phyloP scores from a whole-genome alignment of 2,888 invertebrate species.

The Leucophenga montana region DNA sequence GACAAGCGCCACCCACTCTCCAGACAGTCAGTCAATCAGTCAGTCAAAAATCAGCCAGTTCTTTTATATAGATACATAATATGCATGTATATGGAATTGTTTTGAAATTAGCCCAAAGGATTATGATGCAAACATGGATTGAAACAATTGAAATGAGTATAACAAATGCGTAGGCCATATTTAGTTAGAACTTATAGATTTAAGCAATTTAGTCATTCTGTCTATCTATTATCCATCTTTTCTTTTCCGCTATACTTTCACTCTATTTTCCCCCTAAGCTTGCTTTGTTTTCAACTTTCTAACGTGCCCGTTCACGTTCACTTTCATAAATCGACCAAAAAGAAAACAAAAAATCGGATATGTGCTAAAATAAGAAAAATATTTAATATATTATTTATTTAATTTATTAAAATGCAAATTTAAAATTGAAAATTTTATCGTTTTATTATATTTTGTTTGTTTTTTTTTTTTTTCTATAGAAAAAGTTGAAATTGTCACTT shows the following conservation, averaged over 20 bases:
- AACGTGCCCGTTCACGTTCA: constrained; percentile 28
- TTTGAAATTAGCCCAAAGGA: constrained; percentile 37
- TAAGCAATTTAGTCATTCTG: constrained; percentile 60
- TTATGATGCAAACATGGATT: constrained; percentile 55
- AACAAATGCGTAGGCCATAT: constrained; percentile 59
- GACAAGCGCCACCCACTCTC: constrained; percentile 26
- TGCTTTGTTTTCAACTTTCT: too few species aligned
- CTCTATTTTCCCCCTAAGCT: too few species aligned
- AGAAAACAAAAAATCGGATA: constrained; percentile 32
- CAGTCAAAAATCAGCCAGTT: background rate
- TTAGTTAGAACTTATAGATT: constrained; percentile 41
- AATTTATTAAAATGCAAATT: constrained; percentile 68
- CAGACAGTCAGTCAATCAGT: constrained; percentile 1
- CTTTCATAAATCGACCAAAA: constrained; percentile 61
- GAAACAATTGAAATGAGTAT: constrained; percentile 2
- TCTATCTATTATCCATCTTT: constrained; percentile 22
- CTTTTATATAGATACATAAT: constrained; percentile 50
- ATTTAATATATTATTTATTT: constrained; percentile 69
- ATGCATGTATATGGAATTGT: constrained; percentile 51
- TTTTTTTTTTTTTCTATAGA: too few species aligned
- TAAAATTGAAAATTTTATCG: constrained; percentile 32
- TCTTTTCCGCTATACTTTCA: constrained; percentile 22
- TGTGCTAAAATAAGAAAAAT: constrained; percentile 33
- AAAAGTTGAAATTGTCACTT: constrained; percentile 53
- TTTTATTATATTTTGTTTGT: too few species aligned